Evolutionary conservation across 2,797 vertebrate species (phyloP), one percentile per base, ranked within the genome.

Genomic region (Pseudochromis fuscus): DNA sequence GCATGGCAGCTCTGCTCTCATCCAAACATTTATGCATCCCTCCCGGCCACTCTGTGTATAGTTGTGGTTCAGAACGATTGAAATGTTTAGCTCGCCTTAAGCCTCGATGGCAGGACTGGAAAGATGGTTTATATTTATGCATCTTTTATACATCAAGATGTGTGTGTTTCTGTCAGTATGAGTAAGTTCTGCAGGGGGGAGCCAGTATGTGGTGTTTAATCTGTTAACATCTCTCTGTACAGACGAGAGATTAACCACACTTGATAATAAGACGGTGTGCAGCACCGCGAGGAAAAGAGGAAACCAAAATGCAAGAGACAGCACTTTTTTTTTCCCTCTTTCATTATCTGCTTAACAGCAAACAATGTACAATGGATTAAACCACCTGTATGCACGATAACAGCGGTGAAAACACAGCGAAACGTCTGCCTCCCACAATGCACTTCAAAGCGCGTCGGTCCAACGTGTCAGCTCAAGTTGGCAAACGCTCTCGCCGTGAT

Each of bases 381-480:
- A 77, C 51, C 83, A 78, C 82, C 86, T 82, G 81, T 79, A 79
- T 76, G 62, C 5, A 37, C 44, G 72, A 85, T 88, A 66, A 80
- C 77, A 56, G 74, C 27, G 65, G 72, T 75, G 70, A 74, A 82
- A 82, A 86, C 76, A 60, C 51, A 13, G 40, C 75, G 71, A 77
- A 82, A 57, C 28, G 66, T 28, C 75, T 50, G 76, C 81, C 91
- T 90, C 88, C 87, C 88, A 89, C 84, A 85, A 79, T 65, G 87
- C 84, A 75, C 42, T 89, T 88, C 85, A 90, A 89, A 88, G 84
- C 70, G 2, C 48, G 42, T 0, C 59, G 50, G 58, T 40, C 38
- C 46, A n/a, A 88, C 90, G 2, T 91, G 91, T 88, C 69, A 9
- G 84, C 72, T 91, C 91, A 90, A 72, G 91, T 88, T 52, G 75